phyloP scores from a whole-genome alignment of 1,140 invertebrate genomes.

The Drosophila ambigua region DNA sequence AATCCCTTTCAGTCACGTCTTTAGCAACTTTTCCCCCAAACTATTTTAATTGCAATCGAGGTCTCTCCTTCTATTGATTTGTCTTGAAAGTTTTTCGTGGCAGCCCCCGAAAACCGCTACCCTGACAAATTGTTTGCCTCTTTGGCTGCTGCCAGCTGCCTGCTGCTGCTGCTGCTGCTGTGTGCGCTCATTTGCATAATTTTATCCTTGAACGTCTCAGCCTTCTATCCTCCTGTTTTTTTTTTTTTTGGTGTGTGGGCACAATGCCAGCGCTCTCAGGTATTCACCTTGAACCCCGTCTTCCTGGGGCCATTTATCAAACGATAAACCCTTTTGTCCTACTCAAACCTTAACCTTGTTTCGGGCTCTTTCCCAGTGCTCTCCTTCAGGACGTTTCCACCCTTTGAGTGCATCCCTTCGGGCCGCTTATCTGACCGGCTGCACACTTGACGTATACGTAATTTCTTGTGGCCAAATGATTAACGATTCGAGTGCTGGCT shows the following conservation, averaged over 20 bases:
- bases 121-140: constrained; percentile 64
- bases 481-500: constrained; percentile 54
- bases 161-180: background rate
- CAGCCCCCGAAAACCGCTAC: constrained; percentile 8
- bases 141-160: background rate
- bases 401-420: constrained; percentile 8
- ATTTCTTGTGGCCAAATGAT: constrained; percentile 64
- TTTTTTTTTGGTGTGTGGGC: constrained; percentile 1
- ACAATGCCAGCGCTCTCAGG: constrained; percentile 27
- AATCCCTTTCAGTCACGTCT: constrained; percentile 56
- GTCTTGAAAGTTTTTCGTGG: constrained; percentile 57
- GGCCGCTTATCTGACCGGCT: constrained; percentile 66
- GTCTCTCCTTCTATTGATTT: constrained; percentile 56
- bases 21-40: constrained; percentile 49
- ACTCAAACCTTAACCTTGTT: constrained; percentile 57
- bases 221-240: constrained; percentile 5
- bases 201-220: constrained; percentile 33
- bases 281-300: constrained; percentile 64
- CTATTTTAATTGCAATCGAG: constrained; percentile 68
- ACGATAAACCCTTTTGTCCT: constrained; percentile 62
- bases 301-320: constrained; percentile 61
- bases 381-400: background rate
- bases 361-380: background rate
- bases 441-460: constrained; percentile 78
- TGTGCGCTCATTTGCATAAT: constrained; percentile 68